A percentile compares a stretch with the other conserved stretches of the same genome.
Evolutionary conservation across 1,140 invertebrate genomes (phyloP).

Genomic region (Dreissena rostriformis): DNA sequence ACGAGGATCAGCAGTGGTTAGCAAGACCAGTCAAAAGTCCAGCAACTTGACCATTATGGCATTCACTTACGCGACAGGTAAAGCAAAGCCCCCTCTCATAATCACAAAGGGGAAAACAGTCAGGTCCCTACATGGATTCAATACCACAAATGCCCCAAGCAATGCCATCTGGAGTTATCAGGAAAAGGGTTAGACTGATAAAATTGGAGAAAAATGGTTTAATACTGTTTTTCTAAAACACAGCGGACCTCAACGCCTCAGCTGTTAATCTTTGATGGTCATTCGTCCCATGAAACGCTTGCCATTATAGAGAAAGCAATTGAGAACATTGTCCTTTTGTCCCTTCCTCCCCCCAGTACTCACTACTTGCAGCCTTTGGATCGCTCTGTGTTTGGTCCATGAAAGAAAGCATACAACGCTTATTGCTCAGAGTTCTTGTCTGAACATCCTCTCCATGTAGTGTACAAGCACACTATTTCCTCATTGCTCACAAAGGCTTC

Average conservation of each 20-base stretch:
- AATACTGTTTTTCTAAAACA: conserved; percentile 57
- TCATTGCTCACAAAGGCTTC: conserved; percentile 40
- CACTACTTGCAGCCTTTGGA: conserved; percentile 55
- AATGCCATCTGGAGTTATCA: conserved; percentile 56
- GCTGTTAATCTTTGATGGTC: conserved; percentile 61
- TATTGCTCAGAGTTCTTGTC: conserved; percentile 56
- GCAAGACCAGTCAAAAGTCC: conserved; percentile 9
- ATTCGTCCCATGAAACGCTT: conserved; percentile 55
- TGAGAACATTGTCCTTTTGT: conserved; percentile 49
- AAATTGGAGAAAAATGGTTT: conserved; percentile 63
- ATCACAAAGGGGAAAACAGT: conserved; percentile 59
- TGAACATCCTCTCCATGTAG: conserved; percentile 35
- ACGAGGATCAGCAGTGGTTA: conserved; percentile 13
- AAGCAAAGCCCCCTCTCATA: conserved; percentile 47
- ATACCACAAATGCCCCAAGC: conserved; percentile 37
- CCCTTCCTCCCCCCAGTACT: conserved; percentile 54
- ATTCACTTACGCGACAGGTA: conserved; percentile 55
- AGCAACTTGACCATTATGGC: conserved; percentile 59
- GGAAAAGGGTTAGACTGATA: conserved; percentile 59
- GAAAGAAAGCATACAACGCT: conserved; percentile 59
- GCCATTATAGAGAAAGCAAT: conserved; percentile 55
- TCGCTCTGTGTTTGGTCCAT: conserved; percentile 59
- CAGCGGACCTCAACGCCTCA: conserved; percentile 59
- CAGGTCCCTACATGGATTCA: conserved; percentile 47
- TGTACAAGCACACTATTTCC: conserved; percentile 59